Base-by-base conservation (phyloP, 1,140 invertebrate genomes). In the Portunus trituberculatus region DNA sequence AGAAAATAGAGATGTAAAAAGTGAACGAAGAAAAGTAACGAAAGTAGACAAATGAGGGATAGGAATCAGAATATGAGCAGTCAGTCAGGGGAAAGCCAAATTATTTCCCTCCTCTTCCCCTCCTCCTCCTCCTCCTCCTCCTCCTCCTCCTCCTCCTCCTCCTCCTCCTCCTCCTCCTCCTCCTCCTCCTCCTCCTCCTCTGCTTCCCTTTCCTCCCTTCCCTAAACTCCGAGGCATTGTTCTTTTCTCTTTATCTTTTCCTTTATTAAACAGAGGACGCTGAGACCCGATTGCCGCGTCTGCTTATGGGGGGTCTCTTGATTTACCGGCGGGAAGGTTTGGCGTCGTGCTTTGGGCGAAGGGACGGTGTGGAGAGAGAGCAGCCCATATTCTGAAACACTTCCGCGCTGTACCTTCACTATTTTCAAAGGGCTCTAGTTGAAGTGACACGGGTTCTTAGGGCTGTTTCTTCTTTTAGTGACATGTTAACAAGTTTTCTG, bases 161-260 rank as follows among this genome's bases (percentile, higher is more conserved):
- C 48, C 28, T 89, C n/a, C 39, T 39, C 39, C 46, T 29, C 31
- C 25, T 32, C 1, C 14, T 39, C 6, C 39, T 6, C 39, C 39
- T 39, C 39, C 39, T 45, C 46, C 8, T 88, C 31, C 14, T 25
- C 28, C 29, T 90, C 88, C 2, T 28, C 48, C 88, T 90, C 48
- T 10, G 6, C 39, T 39, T 39, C 52, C 39, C 48, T 25, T 90
- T 28, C 28, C 16, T 28, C 29, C 20, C 88, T 25, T 28, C 48
- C 88, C 31, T 59, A 20, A 59, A 59, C 48, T 28, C 88, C 39
- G 6, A 46, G 20, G 1, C 48, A 90, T 48, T 90, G 39, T 46
- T 25, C 45, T 90, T 90, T 29, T 46, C 45, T 48, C 88, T 45
- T n/a, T 90, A 28, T 89, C 87, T 90, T 76, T 20, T n/a, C 67